Evolutionary conservation across 2,888 invertebrate species (phyloP), one percentile per base, ranked within the genome.

Genomic region (Scaeva pyrastri): DNA sequence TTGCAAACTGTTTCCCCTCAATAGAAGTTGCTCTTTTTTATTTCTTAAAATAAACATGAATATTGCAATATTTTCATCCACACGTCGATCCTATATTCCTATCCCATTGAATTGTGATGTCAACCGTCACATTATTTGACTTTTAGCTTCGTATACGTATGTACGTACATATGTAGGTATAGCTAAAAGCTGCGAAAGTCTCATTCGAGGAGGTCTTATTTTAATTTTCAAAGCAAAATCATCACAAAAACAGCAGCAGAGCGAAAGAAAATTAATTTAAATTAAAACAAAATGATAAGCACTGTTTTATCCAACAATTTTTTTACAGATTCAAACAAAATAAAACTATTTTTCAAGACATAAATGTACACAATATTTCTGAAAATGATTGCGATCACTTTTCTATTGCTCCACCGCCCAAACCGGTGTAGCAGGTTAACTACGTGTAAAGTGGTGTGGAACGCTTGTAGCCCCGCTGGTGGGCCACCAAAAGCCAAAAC

Each of bases 341-440:
- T 31, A 60, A 68, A 58, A 50, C 23, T 66, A 73, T 66, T 50
- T 66, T 43, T 81, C 26, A 64, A 77, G 39, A 52, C 45, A 60
- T 8, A 31, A 72, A 72, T 66, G 80, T 66, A 72, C 52, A 80
- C 62, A 79, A n/a, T 70, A 75, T 76, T 80, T 76, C 72, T 85
- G 75, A 26, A 85, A 85, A 75, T 76, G 66, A 80, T 85, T 85
- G 80, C 75, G 80, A 85, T 85, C 84, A 80, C 80, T 80, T 85
- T 71, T 80, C 84, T 85, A 80, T 80, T 85, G 66, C 84, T 81
- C 81, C 86, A 87, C 88, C 88, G 90, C 91, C 90, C 90, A 91
- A 91, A 91, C 91, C 91, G 91, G 91, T 91, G 91, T 88, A 91
- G 91, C 91, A 91, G 90, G 91, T 91, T 91, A 81, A 85, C 76